Evolutionary conservation across 2,888 invertebrate species (phyloP), one percentile per base, ranked within the genome.

Genomic region (Tortrix viridana): DNA sequence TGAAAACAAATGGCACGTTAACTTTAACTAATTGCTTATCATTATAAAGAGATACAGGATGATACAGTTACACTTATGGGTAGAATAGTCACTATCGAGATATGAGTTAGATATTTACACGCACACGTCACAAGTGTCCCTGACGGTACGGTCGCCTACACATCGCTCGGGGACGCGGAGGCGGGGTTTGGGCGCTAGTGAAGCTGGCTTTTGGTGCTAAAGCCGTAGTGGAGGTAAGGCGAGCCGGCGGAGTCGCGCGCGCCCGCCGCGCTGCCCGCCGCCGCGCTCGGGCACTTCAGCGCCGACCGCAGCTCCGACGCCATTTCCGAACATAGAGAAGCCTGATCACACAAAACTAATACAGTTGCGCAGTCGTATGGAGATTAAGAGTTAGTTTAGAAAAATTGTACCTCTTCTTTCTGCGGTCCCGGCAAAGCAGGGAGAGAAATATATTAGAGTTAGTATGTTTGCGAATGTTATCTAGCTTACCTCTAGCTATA

Each of bases 261-360:
- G 32, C 83, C 86, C 5, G 85, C 86, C 43, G 82, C 75, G 1
- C 78, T 82, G 41, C 83, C 79, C 18, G 88, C 87, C 7, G 92
- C 91, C 48, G 93, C 91, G 63, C 94, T 93, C 66, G 94, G 93
- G 75, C 95, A 95, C 80, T 95, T 94, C 74, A 96, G 84, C 66
- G 95, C 95, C 72, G 94, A 94, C 70, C 94, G 93, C 71, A 95
- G 91, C 84, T 96, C 96, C 66, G 94, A 93, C 66, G 94, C 94
- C 95, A 96, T 95, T 89, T 95, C 95, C 73, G 94, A 94, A 85
- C 95, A 95, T 73, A 95, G 92, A 61, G 95, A 95, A 67, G 94
- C 94, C 95, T 96, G 92, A 65, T 67, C 68, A 71, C 70, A 76
- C 69, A 75, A 74, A 72, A 65, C 67, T 70, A 32, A 32, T 32